These are phyloP conservation scores for Dysmachus trigonus DNA, from an alignment of 2,888 invertebrate species.

Conservation along the genomic window DNA sequence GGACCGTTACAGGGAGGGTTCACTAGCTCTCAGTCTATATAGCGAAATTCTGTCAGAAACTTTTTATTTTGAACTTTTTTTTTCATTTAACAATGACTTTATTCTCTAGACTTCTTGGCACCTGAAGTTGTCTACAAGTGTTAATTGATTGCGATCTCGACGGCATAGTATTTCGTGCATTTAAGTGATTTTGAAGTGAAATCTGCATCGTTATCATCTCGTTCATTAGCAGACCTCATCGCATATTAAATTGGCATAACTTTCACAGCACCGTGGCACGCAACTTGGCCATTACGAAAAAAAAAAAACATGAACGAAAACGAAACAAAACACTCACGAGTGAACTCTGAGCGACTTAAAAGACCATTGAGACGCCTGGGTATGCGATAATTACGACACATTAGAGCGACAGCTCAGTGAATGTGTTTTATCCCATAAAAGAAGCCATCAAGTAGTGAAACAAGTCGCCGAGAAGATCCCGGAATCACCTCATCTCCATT, in stretches of 20 bases:
- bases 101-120: background rate
- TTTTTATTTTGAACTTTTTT: no score
- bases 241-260: constrained; percentile 14
- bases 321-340: background rate
- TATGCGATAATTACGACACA: constrained; percentile 38
- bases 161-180: background rate
- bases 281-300: background rate
- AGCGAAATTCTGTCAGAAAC: no score
- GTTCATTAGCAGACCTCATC: background rate
- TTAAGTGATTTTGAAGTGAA: background rate
- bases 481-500: constrained; percentile 28
- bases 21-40: no score
- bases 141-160: background rate
- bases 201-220: background rate
- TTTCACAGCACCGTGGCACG: constrained; percentile 6
- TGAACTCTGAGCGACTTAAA: background rate
- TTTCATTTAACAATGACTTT: no score
- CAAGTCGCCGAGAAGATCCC: constrained; percentile 1
- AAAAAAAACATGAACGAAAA: background rate
- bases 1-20: no score
- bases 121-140: background rate
- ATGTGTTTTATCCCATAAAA: constrained; percentile 17
- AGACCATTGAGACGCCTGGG: background rate
- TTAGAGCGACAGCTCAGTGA: constrained; percentile 17
- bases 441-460: background rate